phyloP scores from a whole-genome alignment of 2,797 vertebrate species.

The Lithobates sylvaticus region DNA sequence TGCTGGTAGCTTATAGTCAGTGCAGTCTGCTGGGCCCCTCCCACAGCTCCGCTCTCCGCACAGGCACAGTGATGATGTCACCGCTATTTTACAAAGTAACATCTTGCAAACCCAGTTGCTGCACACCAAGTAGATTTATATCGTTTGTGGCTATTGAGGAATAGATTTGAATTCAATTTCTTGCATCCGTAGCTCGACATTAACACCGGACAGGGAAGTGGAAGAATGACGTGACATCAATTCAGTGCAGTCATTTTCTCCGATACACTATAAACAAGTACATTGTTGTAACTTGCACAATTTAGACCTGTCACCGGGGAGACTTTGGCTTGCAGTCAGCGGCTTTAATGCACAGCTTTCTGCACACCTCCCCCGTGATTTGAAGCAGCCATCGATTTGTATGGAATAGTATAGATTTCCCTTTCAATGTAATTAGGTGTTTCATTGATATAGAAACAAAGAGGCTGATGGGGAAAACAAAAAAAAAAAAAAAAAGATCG shows the following conservation, averaged over 20 bases:
- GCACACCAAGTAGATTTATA: no score
- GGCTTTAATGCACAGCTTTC: not conserved
- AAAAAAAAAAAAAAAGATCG: conserved; percentile 2
- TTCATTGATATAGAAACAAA: conserved; percentile 25
- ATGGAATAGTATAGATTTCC: conserved; percentile 27
- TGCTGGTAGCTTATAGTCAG: no score
- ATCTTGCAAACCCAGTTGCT: no score
- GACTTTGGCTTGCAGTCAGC: not conserved
- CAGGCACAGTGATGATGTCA: no score
- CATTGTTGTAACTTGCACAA: conserved; percentile 8
- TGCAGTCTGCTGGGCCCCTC: no score
- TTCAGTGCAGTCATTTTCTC: not conserved
- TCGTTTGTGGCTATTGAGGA: no score
- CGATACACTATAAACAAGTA: not conserved
- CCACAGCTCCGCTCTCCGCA: no score
- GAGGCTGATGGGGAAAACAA: not conserved
- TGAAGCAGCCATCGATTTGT: not conserved
- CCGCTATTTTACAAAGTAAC: no score
- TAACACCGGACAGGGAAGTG: not conserved
- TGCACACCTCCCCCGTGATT: not conserved
- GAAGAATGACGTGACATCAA: not conserved
- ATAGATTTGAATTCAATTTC: no score
- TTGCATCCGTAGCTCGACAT: no score
- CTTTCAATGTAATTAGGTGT: conserved; percentile 41
- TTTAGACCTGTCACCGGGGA: not conserved